Evolutionary conservation across 2,888 invertebrate species (phyloP).

Genomic region (Blastobasis lacticolella): DNA sequence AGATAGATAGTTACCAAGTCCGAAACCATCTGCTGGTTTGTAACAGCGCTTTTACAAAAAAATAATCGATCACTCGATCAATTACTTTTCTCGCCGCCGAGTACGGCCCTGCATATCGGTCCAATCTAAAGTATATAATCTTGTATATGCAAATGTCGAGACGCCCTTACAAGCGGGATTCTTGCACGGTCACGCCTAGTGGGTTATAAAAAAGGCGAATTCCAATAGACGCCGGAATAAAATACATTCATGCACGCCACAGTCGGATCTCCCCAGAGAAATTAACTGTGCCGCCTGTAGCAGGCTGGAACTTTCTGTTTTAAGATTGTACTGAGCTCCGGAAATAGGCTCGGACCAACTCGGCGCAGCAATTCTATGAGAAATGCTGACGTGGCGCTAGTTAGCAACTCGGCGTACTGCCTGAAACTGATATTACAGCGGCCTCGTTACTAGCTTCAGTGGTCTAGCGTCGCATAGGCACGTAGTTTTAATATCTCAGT

Average conservation of each 20-base stretch:
- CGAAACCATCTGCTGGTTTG: neutral
- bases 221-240: constrained; percentile 48
- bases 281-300: neutral
- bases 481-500: no score
- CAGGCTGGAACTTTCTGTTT: no score
- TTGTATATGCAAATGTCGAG: constrained; percentile 60
- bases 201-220: constrained; percentile 49
- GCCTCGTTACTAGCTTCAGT: no score
- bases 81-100: neutral
- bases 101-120: constrained; percentile 23
- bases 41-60: neutral
- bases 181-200: constrained; percentile 52
- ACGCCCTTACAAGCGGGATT: constrained; percentile 50
- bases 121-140: constrained; percentile 57
- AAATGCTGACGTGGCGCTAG: no score
- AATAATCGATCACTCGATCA: no score
- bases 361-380: no score
- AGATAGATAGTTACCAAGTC: no score
- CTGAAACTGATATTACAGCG: no score
- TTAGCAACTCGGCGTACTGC: no score
- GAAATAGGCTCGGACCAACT: no score
- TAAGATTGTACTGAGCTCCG: no score
- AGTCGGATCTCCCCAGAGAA: constrained; percentile 19
- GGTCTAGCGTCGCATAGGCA: no score
- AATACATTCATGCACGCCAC: constrained; percentile 46